Percentiles rank a stretch among this genome's conserved stretches.
Evolutionary conservation across 2,888 invertebrate species (phyloP).

Genomic region (Choreutis nemorana): DNA sequence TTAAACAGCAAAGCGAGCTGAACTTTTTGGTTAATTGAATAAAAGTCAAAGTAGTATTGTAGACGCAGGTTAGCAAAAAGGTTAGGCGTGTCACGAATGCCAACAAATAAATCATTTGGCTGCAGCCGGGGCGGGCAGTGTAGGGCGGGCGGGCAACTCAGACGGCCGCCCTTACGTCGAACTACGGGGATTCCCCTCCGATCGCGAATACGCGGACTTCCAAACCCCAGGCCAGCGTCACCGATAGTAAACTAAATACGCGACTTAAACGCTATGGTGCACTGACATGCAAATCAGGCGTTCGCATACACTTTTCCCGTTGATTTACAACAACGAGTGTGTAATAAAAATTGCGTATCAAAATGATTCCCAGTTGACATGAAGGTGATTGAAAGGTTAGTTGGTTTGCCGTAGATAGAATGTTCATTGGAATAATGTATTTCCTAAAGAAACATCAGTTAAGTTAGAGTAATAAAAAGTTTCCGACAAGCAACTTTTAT

Average conservation of each 20-base stretch:
- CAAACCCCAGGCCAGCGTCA: no score
- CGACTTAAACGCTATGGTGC: conserved; percentile 19
- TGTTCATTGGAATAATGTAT: no score
- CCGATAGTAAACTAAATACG: not conserved
- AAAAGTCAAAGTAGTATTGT: no score
- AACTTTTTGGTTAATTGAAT: no score
- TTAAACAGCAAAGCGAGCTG: no score
- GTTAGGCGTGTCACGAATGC: conserved; percentile 38
- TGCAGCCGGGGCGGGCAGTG: conserved; percentile 25
- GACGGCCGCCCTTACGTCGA: conserved; percentile 18
- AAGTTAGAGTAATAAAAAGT: no score
- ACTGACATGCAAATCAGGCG: conserved; percentile 31
- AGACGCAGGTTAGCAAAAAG: no score
- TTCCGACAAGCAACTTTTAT: no score
- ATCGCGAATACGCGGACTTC: no score
- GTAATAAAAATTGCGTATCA: not conserved
- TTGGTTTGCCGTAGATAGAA: no score
- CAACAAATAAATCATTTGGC: conserved; percentile 44
- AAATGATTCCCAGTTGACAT: not conserved
- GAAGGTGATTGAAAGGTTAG: not conserved
- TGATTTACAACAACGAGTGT: no score
- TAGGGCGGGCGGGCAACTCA: conserved; percentile 39
- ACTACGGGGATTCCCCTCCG: conserved; percentile 14
- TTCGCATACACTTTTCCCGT: conserved; percentile 15
- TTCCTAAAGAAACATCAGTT: no score